Evolutionary conservation across 2,113 vertebrate genomes (phyloP), one percentile per base, ranked within the genome.

Genomic region (Siniperca knerii): DNA sequence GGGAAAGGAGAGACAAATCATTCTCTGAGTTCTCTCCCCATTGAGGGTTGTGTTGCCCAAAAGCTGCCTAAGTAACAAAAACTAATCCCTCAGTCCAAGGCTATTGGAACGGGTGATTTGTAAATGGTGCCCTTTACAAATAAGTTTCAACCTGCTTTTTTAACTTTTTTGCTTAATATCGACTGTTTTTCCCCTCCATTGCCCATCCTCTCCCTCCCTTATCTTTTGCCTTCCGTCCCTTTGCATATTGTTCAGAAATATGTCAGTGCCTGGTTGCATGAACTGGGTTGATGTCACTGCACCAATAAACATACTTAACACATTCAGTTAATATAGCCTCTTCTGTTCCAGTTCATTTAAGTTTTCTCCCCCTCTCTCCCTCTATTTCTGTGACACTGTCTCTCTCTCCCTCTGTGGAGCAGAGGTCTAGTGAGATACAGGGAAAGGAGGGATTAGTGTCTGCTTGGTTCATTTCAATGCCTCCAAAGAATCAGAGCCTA

Each of bases 91-190:
- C 96, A 96, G 96, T 97, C 96, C 95, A 85, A 85, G 94, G 92
- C 96, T 94, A 83, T 94, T 94, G 95, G 95, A 97, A 96, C 94
- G 95, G 96, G 95, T 93, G 95, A 96, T 97, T 97, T 97, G 96
- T 97, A 97, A 97, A 96, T 95, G 94, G 92, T 95, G 96, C 95
- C 96, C 96, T 97, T 97, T 97, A 96, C 96, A 96, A 96, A 97
- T 96, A 90, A 92, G 93, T 96, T 95, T 96, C 94, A 96, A 95
- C 95, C 94, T 96, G 87, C 76, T 87, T 91, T 85, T 83, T 88
- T 33, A 42, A 48, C 4, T 65, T 42, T 72, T 55, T 75, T 74
- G 57, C 54, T 79, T 62, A 40, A 37, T 66, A 75, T 75, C n/a
- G 89, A 88, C 75, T 86, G 79, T 82, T 20, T 6, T 64, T 50